Conservation (phyloP, 2,888 invertebrate species). For the Hyalella azteca region DNA sequence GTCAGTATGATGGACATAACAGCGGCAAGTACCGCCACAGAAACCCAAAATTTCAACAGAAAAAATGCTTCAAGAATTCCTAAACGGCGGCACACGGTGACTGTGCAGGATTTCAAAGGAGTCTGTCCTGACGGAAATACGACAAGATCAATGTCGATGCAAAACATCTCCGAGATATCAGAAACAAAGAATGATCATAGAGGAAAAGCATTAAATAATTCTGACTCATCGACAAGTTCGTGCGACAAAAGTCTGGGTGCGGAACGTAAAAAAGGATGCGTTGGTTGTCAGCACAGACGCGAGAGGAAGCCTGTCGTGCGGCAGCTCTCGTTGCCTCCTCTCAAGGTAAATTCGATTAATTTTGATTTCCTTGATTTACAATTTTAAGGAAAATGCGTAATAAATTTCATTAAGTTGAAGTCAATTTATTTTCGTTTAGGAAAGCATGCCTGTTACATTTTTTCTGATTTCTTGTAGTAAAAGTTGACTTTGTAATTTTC, state of each 20-base stretch:
- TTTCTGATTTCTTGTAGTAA: too few relatives aligned
- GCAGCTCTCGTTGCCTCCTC: neutral
- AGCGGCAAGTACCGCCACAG: neutral
- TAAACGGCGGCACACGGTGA: neutral
- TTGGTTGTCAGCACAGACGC: constrained; percentile 5
- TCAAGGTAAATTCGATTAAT: constrained; percentile 1
- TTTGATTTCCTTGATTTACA: too few relatives aligned
- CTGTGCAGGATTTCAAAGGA: neutral
- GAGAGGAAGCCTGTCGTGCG: neutral
- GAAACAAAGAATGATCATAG: neutral
- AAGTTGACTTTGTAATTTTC: too few relatives aligned
- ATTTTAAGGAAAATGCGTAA: too few relatives aligned
- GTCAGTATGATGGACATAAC: constrained; percentile 1
- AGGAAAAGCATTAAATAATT: neutral
- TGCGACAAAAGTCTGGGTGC: neutral
- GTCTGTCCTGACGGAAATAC: neutral
- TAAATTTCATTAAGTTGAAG: too few relatives aligned
- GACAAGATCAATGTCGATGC: neutral
- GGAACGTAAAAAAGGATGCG: constrained; percentile 19
- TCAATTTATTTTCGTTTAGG: too few relatives aligned
- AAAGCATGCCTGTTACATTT: too few relatives aligned
- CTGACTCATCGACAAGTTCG: neutral
- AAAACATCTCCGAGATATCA: neutral
- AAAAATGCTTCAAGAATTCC: constrained; percentile 2
- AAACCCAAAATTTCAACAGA: neutral